These are phyloP conservation scores for Apis florea DNA, from an alignment of 1,140 invertebrate genomes.

Conservation along the genomic window DNA sequence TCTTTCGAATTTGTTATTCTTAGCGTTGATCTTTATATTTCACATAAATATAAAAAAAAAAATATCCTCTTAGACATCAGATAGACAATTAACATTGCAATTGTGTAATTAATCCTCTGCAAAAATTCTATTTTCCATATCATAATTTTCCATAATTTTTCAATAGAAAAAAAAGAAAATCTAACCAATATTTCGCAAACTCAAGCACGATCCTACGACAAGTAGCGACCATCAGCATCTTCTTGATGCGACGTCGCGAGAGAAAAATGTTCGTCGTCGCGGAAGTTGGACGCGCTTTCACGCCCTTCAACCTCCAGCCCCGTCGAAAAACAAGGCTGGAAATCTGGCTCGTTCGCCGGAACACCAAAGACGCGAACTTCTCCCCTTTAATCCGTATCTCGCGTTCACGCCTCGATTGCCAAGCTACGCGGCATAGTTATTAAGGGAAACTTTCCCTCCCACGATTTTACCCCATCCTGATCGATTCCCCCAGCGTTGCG, in stretches of 20 bases:
- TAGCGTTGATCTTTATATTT: too few relatives aligned
- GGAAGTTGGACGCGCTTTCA: slow-evolving; percentile 32
- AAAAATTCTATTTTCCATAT: too few relatives aligned
- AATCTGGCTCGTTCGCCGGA: slow-evolving; percentile 46
- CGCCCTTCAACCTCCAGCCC: slow-evolving; percentile 10
- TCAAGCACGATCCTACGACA: not conserved
- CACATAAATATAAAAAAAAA: too few relatives aligned
- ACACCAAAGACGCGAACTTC: slow-evolving; percentile 52
- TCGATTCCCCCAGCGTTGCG: not conserved
- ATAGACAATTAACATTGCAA: too few relatives aligned
- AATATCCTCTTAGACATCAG: too few relatives aligned
- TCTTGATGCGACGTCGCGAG: not conserved
- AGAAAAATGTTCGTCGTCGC: slow-evolving; percentile 48
- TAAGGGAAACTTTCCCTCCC: slow-evolving; percentile 68
- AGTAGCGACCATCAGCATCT: too few relatives aligned
- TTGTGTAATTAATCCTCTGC: too few relatives aligned
- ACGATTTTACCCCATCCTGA: slow-evolving; percentile 15
- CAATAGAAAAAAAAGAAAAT: not conserved
- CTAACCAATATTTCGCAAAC: not conserved
- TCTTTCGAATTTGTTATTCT: too few relatives aligned
- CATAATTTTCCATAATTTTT: not conserved
- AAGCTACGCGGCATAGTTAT: slow-evolving; percentile 68
- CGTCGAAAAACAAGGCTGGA: slow-evolving; percentile 55
- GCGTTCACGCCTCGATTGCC: slow-evolving; percentile 69
- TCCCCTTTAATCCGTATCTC: slow-evolving; percentile 72